These are phyloP conservation scores for Sycophaga agraensis DNA, from an alignment of 1,140 invertebrate genomes.

Conservation along the genomic window DNA sequence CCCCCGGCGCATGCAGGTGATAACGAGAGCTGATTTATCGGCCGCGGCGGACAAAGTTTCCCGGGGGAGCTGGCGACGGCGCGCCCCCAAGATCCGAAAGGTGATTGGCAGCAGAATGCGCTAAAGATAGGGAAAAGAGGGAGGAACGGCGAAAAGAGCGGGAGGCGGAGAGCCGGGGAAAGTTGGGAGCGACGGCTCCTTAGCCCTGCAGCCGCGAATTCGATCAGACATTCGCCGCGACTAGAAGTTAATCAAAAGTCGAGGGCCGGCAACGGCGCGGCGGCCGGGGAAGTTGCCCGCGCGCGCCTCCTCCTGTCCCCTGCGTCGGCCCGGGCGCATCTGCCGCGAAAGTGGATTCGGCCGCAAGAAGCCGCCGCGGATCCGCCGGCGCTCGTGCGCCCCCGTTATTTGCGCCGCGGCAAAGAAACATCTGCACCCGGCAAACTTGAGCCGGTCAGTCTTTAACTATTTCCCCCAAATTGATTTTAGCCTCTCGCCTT, in stretches of 20 bases:
- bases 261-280: constrained; percentile 6
- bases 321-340: constrained; percentile 35
- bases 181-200: too few species aligned
- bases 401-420: not conserved
- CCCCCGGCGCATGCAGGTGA: too few species aligned
- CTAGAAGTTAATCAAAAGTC: constrained; percentile 52
- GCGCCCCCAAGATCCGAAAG: constrained; percentile 1
- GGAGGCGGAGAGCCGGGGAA: not conserved
- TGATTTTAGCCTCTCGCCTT: constrained; percentile 14
- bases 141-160: not conserved
- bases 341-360: constrained; percentile 37
- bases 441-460: constrained; percentile 19
- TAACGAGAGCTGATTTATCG: not conserved
- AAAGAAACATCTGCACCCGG: constrained; percentile 13
- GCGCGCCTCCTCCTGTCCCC: constrained; percentile 33
- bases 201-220: constrained; percentile 34
- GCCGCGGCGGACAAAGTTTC: not conserved
- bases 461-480: constrained; percentile 17
- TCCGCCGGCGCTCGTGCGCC: not conserved
- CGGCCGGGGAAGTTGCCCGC: too few species aligned
- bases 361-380: too few species aligned
- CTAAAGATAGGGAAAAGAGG: not conserved
- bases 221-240: constrained; percentile 39
- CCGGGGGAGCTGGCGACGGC: not conserved
- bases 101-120: constrained; percentile 19